Evolutionary conservation across 2,797 vertebrate species (phyloP).

Genomic region (Chloroceryle amazona): DNA sequence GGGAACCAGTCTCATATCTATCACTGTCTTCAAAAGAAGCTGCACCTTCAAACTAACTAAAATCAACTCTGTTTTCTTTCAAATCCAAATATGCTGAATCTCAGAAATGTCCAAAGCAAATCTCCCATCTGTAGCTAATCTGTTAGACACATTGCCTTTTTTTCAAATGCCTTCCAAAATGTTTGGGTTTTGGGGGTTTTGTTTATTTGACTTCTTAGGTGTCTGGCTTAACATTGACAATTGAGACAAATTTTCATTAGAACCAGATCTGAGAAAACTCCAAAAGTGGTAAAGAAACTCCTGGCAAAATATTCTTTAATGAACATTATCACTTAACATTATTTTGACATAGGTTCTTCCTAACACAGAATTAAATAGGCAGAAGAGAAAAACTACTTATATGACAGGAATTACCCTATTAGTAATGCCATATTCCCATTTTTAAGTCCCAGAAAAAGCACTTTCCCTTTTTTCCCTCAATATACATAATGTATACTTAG

Average conservation of each 20-base stretch:
- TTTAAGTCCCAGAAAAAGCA: not conserved
- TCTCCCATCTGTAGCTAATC: not conserved
- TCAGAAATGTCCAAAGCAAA: not conserved
- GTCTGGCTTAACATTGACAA: not conserved
- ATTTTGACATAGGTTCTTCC: not conserved
- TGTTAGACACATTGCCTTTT: not conserved
- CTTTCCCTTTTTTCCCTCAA: not conserved
- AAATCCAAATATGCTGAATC: not conserved
- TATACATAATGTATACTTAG: not conserved
- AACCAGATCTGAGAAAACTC: not conserved
- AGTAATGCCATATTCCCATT: not conserved
- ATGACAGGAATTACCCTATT: not conserved
- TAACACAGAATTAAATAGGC: not conserved
- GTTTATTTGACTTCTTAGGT: not conserved
- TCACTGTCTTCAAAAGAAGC: not conserved
- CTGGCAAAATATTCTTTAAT: not conserved
- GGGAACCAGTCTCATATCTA: not conserved
- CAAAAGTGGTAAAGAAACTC: not conserved
- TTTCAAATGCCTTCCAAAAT: not conserved
- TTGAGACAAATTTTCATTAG: not conserved
- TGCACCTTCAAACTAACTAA: not conserved
- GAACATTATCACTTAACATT: not conserved
- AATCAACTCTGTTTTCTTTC: not conserved
- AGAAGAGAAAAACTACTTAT: not conserved
- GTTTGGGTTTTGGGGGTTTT: accelerated